A percentile compares a stretch with the other conserved stretches of the same genome.
phyloP scores from a whole-genome alignment of 2,888 invertebrate species.

The Volucella inflata region DNA sequence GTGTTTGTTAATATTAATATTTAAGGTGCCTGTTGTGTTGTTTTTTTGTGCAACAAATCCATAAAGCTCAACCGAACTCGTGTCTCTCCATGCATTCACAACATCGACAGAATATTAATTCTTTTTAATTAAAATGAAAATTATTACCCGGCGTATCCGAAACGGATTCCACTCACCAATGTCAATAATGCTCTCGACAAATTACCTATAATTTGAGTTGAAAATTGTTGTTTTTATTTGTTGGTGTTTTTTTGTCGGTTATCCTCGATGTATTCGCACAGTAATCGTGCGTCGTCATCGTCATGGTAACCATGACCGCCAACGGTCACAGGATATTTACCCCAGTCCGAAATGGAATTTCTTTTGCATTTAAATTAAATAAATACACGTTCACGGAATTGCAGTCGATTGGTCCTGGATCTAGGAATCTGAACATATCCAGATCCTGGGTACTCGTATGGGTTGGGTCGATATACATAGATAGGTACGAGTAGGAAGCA shows the following conservation, averaged over 20 bases:
- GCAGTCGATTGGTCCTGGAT: no score
- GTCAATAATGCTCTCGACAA: conserved; percentile 64
- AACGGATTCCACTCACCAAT: conserved; percentile 40
- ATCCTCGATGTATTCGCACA: background rate
- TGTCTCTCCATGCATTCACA: no score
- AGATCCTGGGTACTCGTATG: background rate
- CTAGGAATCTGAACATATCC: background rate
- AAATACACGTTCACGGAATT: conserved; percentile 7
- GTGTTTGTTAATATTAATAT: background rate
- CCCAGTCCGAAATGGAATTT: conserved; percentile 19
- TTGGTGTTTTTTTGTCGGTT: conserved; percentile 1
- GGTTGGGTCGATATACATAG: conserved; percentile 17
- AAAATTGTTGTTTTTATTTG: conserved; percentile 60
- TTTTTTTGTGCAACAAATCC: conserved; percentile 13
- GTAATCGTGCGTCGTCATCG: background rate
- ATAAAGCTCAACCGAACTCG: conserved; percentile 31
- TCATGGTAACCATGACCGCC: conserved; percentile 6
- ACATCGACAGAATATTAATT: conserved; percentile 59
- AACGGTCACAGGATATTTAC: conserved; percentile 18
- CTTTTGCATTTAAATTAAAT: conserved; percentile 58
- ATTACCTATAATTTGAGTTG: conserved; percentile 67
- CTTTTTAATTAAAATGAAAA: conserved; percentile 71
- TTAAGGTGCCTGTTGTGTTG: background rate
- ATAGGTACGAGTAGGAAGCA: conserved; percentile 42
- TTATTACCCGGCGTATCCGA: conserved; percentile 46